These are phyloP conservation scores for Lampris megalopsis DNA, from an alignment of 2,113 vertebrate genomes.

Conservation along the genomic window DNA sequence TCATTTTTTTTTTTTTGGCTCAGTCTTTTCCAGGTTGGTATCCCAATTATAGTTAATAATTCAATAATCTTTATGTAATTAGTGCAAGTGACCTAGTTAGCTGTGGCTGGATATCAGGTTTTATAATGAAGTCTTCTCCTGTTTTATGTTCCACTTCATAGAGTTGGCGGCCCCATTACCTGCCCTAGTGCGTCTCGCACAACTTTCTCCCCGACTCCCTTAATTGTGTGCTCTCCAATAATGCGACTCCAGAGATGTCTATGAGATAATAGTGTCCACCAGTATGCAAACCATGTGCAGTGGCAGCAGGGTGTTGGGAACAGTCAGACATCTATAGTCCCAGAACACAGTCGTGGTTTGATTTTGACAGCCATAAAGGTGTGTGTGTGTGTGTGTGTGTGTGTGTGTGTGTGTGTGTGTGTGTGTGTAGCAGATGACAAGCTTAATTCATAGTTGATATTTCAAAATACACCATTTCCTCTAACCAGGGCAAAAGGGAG, in stretches of 20 bases:
- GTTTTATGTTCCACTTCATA: conserved; percentile 57
- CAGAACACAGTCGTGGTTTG: conserved; percentile 12
- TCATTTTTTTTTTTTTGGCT: conserved; percentile 51
- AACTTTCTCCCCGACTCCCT: conserved; percentile 4
- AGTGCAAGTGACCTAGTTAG: conserved; percentile 79
- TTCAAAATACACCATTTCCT: conserved; percentile 43
- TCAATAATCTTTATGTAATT: conserved; percentile 77
- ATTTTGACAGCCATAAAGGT: conserved; percentile 51
- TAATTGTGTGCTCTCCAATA: neutral
- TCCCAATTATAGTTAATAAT: conserved; percentile 81
- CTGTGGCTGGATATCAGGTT: conserved; percentile 42
- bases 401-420: no score
- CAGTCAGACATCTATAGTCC: conserved; percentile 15
- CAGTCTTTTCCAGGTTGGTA: conserved; percentile 71
- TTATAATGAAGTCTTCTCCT: conserved; percentile 69
- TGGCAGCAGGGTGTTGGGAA: conserved; percentile 30
- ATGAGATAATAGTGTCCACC: neutral
- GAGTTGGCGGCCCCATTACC: conserved; percentile 56
- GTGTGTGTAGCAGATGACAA: conserved; percentile 30
- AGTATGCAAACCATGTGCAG: neutral
- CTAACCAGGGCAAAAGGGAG: conserved; percentile 73
- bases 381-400: conserved; percentile 23
- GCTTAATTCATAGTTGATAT: conserved; percentile 55
- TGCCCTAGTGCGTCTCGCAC: conserved; percentile 37
- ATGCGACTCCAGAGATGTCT: neutral